A percentile compares a stretch with the other conserved stretches of the same genome.
Evolutionary conservation across 2,113 vertebrate genomes (phyloP).

Genomic region (Rynchops niger): DNA sequence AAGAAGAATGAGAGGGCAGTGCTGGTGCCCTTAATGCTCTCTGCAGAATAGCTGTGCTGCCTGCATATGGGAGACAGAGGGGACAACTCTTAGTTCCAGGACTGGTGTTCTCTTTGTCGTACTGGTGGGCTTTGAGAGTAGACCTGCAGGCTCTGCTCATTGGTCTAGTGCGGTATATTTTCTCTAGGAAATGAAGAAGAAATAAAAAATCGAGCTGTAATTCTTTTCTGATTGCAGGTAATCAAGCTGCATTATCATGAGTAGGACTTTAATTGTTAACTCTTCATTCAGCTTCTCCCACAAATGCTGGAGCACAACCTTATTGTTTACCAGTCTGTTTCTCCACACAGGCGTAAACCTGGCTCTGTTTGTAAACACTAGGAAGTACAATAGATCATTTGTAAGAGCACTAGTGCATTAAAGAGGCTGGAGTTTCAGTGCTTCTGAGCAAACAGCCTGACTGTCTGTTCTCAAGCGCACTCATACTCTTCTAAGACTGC

Average conservation of each 20-base stretch:
- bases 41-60: not conserved
- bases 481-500: not conserved
- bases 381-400: not conserved
- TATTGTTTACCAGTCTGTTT: not conserved
- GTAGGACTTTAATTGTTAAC: not conserved
- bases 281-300: not conserved
- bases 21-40: not conserved
- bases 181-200: not conserved
- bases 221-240: not conserved
- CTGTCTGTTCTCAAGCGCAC: not conserved
- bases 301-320: not conserved
- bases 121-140: not conserved
- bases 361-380: not conserved
- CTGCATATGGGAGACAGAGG: not conserved
- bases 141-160: not conserved
- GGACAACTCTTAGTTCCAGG: not conserved
- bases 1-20: not conserved
- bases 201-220: not conserved
- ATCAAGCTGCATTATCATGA: not conserved
- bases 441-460: not conserved
- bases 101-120: rapidly evolving
- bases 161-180: not conserved
- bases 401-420: not conserved
- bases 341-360: not conserved
- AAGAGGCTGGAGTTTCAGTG: not conserved